Evolutionary conservation across 1,140 invertebrate species (phyloP).

Genomic region (Hirudo medicinalis): DNA sequence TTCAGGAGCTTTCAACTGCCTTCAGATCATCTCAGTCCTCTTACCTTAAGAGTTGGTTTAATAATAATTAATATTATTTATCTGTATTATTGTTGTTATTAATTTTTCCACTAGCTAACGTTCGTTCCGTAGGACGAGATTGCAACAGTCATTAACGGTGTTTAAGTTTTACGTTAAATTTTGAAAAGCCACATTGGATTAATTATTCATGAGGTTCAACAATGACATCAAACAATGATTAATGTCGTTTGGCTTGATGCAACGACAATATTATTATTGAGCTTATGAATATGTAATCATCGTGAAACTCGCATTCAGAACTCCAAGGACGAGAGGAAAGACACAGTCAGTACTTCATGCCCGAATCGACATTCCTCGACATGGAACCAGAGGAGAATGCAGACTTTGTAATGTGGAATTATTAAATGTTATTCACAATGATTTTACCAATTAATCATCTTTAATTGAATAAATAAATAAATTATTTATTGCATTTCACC

Average conservation of each 20-base stretch:
- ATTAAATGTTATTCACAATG: too few species aligned
- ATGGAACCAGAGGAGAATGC: not conserved
- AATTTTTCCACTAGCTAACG: not conserved
- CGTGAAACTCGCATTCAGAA: slow-evolving; percentile 40
- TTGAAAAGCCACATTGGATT: not conserved
- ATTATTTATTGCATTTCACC: not conserved
- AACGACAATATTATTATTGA: not conserved
- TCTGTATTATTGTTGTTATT: not conserved
- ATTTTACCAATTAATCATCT: not conserved
- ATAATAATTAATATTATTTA: not conserved
- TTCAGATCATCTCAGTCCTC: slow-evolving; percentile 69
- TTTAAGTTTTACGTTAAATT: not conserved
- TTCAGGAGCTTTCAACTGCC: slow-evolving; percentile 68
- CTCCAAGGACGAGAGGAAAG: slow-evolving; percentile 74
- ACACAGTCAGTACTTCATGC: slow-evolving; percentile 67
- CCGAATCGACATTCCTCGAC: slow-evolving; percentile 26
- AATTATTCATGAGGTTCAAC: not conserved
- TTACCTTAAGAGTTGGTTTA: slow-evolving; percentile 55
- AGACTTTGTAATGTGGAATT: not conserved
- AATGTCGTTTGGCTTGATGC: not conserved
- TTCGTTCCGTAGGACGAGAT: not conserved
- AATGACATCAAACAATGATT: not conserved
- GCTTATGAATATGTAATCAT: not conserved
- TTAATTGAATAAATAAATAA: not conserved
- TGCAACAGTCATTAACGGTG: not conserved